Conservation (phyloP, 2,888 invertebrate genomes). For the Bombylius major region DNA sequence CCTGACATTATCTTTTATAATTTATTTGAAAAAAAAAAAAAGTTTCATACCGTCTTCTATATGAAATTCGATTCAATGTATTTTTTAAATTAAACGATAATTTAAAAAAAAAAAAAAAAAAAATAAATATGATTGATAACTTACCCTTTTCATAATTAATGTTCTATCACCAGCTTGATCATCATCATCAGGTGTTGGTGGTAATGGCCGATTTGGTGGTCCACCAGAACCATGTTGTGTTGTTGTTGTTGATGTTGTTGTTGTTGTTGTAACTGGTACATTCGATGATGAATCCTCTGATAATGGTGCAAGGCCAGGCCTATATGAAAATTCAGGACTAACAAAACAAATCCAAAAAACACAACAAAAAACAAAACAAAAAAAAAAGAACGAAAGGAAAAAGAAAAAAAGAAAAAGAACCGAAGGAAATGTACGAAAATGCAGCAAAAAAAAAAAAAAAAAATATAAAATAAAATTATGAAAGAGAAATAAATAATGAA, state of each 20-base stretch:
- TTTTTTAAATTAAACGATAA: too few species aligned
- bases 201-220: constrained; percentile 83
- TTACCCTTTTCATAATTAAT: constrained; percentile 83
- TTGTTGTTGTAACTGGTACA: constrained; percentile 25
- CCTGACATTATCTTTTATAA: too few species aligned
- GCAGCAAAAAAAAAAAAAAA: constrained; percentile 2
- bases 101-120: too few species aligned
- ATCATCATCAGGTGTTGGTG: constrained; percentile 90
- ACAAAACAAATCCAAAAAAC: constrained; percentile 32
- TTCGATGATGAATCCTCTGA: constrained; percentile 39
- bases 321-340: constrained; percentile 75
- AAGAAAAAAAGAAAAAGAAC: constrained; percentile 11
- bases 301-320: constrained; percentile 54
- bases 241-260: constrained; percentile 28
- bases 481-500: background rate
- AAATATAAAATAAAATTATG: background rate
- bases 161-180: constrained; percentile 72
- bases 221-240: constrained; percentile 43
- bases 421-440: constrained; percentile 12
- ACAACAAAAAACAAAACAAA: constrained; percentile 16
- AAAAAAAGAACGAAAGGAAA: constrained; percentile 10
- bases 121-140: constrained; percentile 28
- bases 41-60: too few species aligned
- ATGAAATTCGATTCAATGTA: too few species aligned
- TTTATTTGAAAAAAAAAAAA: too few species aligned